phyloP scores from a whole-genome alignment of 2,888 invertebrate genomes.

The Apamea crenata region DNA sequence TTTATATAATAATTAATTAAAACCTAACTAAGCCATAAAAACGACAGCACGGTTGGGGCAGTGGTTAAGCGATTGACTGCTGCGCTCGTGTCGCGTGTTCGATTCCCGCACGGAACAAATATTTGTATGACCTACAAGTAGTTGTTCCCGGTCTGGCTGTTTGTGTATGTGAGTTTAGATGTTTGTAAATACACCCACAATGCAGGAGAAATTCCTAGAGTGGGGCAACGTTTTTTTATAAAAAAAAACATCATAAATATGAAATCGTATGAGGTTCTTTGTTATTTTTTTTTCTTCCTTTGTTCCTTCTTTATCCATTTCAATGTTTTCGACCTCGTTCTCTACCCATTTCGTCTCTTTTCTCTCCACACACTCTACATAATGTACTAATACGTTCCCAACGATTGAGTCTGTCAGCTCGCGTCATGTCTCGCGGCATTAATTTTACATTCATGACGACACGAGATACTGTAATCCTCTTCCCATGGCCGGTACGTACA shows the following conservation, averaged over 20 bases:
- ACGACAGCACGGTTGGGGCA: no score
- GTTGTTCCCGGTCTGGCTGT: no score
- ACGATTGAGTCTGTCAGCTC: constrained; percentile 85
- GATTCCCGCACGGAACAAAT: no score
- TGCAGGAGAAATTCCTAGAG: no score
- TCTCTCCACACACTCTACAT: constrained; percentile 50
- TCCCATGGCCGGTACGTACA: constrained; percentile 75
- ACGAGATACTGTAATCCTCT: constrained; percentile 83
- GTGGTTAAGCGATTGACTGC: no score
- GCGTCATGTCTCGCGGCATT: constrained; percentile 85
- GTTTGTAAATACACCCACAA: no score
- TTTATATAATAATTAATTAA: no score
- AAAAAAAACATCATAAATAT: no score
- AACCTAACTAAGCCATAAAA: background rate
- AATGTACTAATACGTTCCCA: constrained; percentile 76
- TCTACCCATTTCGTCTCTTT: constrained; percentile 7
- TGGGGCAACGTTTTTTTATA: no score
- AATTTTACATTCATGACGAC: constrained; percentile 88
- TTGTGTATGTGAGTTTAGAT: no score
- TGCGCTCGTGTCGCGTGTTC: no score
- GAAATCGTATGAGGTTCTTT: background rate
- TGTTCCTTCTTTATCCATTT: background rate
- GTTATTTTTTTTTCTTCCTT: background rate
- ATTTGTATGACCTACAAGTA: no score
- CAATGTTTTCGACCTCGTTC: background rate